Evolutionary conservation across 2,888 invertebrate genomes (phyloP), one percentile per base, ranked within the genome.

Genomic region (Ophion obscuratus): DNA sequence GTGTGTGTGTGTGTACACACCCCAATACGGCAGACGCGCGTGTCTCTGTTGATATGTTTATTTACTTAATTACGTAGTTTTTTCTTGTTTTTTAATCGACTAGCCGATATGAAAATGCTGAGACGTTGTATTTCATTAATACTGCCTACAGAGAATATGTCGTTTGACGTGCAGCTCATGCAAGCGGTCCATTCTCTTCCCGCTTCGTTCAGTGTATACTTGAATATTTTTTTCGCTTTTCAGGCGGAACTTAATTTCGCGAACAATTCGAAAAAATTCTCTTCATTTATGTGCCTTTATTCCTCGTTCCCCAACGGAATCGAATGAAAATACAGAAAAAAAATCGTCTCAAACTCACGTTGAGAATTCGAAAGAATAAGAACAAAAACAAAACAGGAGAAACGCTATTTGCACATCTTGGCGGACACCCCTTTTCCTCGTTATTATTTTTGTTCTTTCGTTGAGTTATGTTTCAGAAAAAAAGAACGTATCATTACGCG

Each of bases 21-120:
- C 62, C 53, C 36, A 27, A 66, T 70, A 57, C 68, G 66, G 64
- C 67, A 76, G 76, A 68, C 76, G 70, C 20, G 59, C n/a, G 71
- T 75, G 57, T 68, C 53, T 77, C n/a, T 57, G 44, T 73, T 77
- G 77, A 77, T 81, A 79, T 71, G 78, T 80, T 81, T 77, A 61
- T 66, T 73, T 71, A n/a, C 57, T 36, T 53, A 71, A 70, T 67
- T 71, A 71, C 47, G 31, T 47, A 62, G 53, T 53, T 73, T 71
- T 40, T 67, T 59, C 70, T 70, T 73, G 67, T 62, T 81, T 68
- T 75, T 70, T 68, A 76, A 44, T 90, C 86, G 89, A 91, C 88
- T 89, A 89, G 89, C 88, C 87, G 86, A 90, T 89, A 89, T 90
- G 88, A 90, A 89, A 90, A 90, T 89, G 88, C 74, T 87, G 86